These are phyloP conservation scores for Condylostylus longicornis DNA, from an alignment of 1,140 invertebrate genomes.

Conservation along the genomic window DNA sequence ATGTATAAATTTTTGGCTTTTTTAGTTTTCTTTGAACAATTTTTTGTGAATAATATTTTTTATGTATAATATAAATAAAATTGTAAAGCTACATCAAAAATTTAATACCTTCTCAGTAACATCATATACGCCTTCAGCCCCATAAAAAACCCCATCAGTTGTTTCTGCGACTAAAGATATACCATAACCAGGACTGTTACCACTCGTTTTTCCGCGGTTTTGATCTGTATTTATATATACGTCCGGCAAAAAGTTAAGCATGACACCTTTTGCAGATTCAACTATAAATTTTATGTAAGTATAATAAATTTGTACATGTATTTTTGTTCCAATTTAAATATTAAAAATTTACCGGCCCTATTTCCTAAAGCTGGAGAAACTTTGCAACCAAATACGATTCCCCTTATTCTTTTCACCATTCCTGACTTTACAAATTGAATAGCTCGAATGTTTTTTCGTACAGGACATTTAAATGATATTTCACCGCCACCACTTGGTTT, in stretches of 20 bases:
- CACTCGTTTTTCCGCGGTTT: slow-evolving; percentile 64
- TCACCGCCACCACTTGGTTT: slow-evolving; percentile 81
- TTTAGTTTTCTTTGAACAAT: too few species aligned
- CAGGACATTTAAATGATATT: slow-evolving; percentile 75
- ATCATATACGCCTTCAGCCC: slow-evolving; percentile 43
- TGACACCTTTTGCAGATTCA: slow-evolving; percentile 77
- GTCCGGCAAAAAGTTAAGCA: slow-evolving; percentile 86
- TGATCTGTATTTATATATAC: slow-evolving; percentile 92
- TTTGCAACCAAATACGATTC: slow-evolving; percentile 44
- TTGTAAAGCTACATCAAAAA: too few species aligned
- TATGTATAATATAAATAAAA: too few species aligned
- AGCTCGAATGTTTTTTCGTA: slow-evolving; percentile 40
- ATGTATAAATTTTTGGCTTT: too few species aligned
- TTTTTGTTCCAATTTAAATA: too few species aligned
- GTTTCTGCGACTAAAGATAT: slow-evolving; percentile 84
- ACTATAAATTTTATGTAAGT: slow-evolving; percentile 38
- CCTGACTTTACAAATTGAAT: slow-evolving; percentile 60
- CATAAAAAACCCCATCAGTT: slow-evolving; percentile 66
- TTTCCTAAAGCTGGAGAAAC: slow-evolving; percentile 85
- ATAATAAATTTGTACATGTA: background rate
- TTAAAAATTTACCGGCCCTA: slow-evolving; percentile 41
- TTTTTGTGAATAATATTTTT: too few species aligned
- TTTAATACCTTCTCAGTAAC: slow-evolving; percentile 20
- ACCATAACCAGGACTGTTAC: slow-evolving; percentile 84
- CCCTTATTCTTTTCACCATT: slow-evolving; percentile 87